A percentile compares a stretch with the other conserved stretches of the same genome.
Evolutionary conservation across 2,888 invertebrate species (phyloP).

Genomic region (Meganola albula): DNA sequence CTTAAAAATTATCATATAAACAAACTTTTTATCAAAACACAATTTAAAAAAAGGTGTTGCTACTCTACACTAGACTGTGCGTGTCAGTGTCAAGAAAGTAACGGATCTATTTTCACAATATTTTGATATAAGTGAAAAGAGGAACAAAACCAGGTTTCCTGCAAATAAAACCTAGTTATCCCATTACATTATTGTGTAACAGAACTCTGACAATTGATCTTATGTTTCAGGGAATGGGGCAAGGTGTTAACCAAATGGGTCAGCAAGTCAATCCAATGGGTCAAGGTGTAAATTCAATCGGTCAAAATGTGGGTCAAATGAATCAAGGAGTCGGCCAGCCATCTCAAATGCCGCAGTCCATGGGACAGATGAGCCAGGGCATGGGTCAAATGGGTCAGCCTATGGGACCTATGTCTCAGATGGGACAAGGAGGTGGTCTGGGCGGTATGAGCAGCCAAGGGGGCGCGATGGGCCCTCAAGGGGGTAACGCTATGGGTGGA

Average conservation of each 20-base stretch:
- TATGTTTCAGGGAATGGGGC: slow-evolving; percentile 60
- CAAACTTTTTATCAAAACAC: no score
- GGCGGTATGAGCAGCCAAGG: slow-evolving; percentile 72
- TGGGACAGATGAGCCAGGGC: slow-evolving; percentile 65
- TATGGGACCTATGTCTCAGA: slow-evolving; percentile 76
- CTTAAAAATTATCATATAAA: no score
- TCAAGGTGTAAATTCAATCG: slow-evolving; percentile 63
- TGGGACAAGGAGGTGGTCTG: slow-evolving; percentile 69
- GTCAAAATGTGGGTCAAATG: slow-evolving; percentile 69
- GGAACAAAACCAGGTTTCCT: no score
- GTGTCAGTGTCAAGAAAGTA: no score
- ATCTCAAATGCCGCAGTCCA: slow-evolving; percentile 62
- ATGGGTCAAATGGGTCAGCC: slow-evolving; percentile 71
- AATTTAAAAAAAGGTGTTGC: no score
- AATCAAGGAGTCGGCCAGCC: slow-evolving; percentile 68
- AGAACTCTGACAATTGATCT: no score
- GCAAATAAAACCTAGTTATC: no score
- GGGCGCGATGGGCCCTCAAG: slow-evolving; percentile 69
- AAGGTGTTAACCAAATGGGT: slow-evolving; percentile 68
- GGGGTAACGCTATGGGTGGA: slow-evolving; percentile 68
- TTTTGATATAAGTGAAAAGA: no score
- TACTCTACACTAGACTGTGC: no score
- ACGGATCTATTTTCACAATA: no score
- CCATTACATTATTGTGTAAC: no score
- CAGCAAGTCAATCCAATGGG: slow-evolving; percentile 72